Base-by-base conservation (phyloP, 2,888 invertebrate genomes). In the Ctenicera cuprea region DNA sequence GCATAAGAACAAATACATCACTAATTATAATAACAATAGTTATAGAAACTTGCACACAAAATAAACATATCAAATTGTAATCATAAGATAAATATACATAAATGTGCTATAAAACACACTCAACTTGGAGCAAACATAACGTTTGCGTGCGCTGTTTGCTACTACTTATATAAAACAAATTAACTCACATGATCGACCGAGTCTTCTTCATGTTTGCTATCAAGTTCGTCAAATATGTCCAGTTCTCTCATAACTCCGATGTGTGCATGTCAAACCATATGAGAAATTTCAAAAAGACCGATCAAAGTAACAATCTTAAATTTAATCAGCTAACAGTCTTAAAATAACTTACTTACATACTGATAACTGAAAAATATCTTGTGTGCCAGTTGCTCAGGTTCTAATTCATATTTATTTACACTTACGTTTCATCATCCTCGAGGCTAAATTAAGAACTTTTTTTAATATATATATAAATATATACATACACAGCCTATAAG, bases 401-500 rank as follows among this genome's bases (percentile, higher is more conserved):
- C 43, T 41, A 30, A 43, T 54, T 69, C 33, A 33, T 41, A 18
- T 64, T 61, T 67, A 74, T 69, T 72, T 75, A 65, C 71, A 68
- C 38, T 18, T 20, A 14, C 61, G 38, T 57, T 72, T 69, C 41
- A 50, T 50, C 52, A n/a, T 50, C 38, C 38, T 41, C 64, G 71
- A 72, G 73, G 76, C 82, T 78, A 77, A 77, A 76, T 74, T 77
- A 76, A 75, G 76, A 70, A 50, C 52, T 62, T 74, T 69, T 75
- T 37, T 71, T 78, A 76, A 65, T 86, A 77, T 86, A 86, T 86
- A 86, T 84, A 86, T 77, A 64, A n/a, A n/a, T n/a, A n/a, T 86
- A 77, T 86, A 86, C 86, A 86, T 84, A 86, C 86, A 86, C 86
- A 86, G 86, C 86, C 86, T 85, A 86, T 85, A 85, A 83, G 82